A percentile compares a stretch with the other conserved stretches of the same genome.
Evolutionary conservation across 2,888 invertebrate genomes (phyloP).

Genomic region (Nipponacmea schrenckii): DNA sequence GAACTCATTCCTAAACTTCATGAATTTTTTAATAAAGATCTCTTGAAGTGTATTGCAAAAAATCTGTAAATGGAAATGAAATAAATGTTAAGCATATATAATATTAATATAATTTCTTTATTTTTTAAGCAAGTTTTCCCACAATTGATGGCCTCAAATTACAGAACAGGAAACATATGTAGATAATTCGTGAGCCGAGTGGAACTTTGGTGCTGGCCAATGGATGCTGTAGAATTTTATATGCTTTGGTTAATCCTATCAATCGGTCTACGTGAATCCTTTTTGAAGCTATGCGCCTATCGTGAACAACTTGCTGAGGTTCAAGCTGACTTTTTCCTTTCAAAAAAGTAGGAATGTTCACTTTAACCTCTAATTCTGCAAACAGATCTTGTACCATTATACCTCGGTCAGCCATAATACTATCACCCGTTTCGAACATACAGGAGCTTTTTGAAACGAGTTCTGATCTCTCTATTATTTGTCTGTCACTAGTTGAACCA

Average conservation of each 20-base stretch:
- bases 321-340: slow-evolving; percentile 37
- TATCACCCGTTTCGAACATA: slow-evolving; percentile 25
- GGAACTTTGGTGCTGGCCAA: neutral
- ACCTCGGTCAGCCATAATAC: slow-evolving; percentile 37
- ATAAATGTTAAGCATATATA: too few species aligned
- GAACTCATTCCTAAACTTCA: too few species aligned
- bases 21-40: too few species aligned
- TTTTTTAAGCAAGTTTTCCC: neutral
- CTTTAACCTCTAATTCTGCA: slow-evolving; percentile 30
- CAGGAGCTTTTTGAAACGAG: slow-evolving; percentile 7
- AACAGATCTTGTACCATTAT: slow-evolving; percentile 42
- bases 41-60: too few species aligned
- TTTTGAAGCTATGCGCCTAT: slow-evolving; percentile 30
- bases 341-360: slow-evolving; percentile 37
- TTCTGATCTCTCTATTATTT: slow-evolving; percentile 33
- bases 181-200: neutral
- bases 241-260: neutral
- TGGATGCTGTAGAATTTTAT: neutral
- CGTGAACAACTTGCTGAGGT: slow-evolving; percentile 28
- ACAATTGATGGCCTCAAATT: neutral
- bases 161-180: neutral
- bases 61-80: too few species aligned
- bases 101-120: neutral
- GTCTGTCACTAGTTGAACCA: slow-evolving; percentile 33
- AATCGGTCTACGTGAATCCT: slow-evolving; percentile 9